Conservation (phyloP, 2,888 invertebrate species). For the Melinopterus prodromus region DNA sequence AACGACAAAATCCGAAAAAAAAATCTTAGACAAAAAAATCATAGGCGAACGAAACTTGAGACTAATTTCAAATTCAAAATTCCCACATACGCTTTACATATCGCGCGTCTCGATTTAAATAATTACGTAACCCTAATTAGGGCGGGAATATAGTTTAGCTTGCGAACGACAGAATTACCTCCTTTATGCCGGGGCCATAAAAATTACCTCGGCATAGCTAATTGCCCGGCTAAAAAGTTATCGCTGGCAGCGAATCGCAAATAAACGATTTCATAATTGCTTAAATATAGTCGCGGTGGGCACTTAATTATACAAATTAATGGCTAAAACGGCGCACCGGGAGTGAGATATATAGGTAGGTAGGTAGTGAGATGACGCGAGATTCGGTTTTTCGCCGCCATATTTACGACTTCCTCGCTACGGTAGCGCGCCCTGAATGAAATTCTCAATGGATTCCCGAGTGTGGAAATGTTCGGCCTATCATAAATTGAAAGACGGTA, state of each 20-base stretch:
- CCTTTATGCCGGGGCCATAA: neutral
- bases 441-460: neutral
- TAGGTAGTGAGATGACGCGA: neutral
- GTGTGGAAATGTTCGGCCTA: neutral
- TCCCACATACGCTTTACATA: neutral
- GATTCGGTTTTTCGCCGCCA: constrained; percentile 4
- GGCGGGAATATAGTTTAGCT: neutral
- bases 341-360: neutral
- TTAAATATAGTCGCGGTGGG: neutral
- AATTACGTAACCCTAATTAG: neutral
- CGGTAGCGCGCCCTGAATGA: neutral
- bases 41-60: neutral
- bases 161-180: neutral
- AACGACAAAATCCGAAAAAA: too few species aligned
- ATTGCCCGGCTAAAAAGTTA: neutral
- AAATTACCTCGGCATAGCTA: neutral
- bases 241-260: neutral
- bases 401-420: neutral
- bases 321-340: neutral
- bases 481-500: neutral
- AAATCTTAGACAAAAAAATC: too few species aligned
- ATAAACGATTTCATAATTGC: constrained; percentile 4
- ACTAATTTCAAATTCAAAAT: neutral
- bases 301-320: constrained; percentile 4
- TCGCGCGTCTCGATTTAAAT: neutral